Conservation (phyloP, 2,113 vertebrate genomes). For the Petrocephalus microphthalmus region DNA sequence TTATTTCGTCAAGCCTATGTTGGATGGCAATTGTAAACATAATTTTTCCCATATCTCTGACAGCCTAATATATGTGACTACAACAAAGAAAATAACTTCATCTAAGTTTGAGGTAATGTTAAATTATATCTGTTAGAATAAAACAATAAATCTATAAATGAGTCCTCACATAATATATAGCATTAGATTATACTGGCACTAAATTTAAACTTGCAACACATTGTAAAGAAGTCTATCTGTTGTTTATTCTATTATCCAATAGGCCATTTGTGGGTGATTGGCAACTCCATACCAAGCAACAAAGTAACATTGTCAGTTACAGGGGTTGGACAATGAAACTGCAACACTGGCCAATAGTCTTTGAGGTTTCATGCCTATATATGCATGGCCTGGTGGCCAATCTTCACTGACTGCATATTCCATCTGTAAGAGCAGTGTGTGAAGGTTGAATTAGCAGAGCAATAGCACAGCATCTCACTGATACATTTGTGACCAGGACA, state of each 20-base stretch:
- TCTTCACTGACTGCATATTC: not conserved
- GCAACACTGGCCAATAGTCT: not conserved
- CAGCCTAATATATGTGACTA: not conserved
- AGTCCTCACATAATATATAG: not conserved
- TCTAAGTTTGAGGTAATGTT: not conserved
- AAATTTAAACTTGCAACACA: not conserved
- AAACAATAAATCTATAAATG: not conserved
- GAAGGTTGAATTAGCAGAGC: not conserved
- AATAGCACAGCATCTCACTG: not conserved
- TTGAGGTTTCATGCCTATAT: not conserved
- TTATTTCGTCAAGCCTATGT: not conserved
- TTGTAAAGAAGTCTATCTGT: not conserved
- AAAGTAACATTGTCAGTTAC: not conserved
- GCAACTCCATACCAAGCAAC: not conserved
- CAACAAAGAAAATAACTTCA: not conserved
- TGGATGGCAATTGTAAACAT: not conserved
- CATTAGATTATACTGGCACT: not conserved
- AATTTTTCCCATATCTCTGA: not conserved
- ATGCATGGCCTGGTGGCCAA: too few species aligned
- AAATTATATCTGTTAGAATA: not conserved
- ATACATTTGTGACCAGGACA: not conserved
- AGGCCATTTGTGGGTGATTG: not conserved
- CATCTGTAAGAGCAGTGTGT: not conserved
- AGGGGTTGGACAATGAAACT: not conserved
- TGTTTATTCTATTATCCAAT: not conserved